Evolutionary conservation across 2,797 vertebrate species (phyloP).

Genomic region (Bradypodion ventrale): DNA sequence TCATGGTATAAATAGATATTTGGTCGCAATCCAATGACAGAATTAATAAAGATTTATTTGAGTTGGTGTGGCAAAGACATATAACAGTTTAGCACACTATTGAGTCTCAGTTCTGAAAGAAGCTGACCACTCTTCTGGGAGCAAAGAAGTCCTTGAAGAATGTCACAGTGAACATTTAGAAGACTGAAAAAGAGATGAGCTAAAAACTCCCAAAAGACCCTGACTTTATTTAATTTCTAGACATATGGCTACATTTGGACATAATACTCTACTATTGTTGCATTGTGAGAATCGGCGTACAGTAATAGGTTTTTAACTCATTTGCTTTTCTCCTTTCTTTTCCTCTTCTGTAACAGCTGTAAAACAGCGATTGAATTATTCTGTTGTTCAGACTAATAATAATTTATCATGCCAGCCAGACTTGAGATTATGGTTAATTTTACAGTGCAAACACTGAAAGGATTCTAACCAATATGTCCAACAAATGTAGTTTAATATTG

Average conservation of each 20-base stretch:
- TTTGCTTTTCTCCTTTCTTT: background rate
- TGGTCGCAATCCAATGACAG: background rate
- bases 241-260: background rate
- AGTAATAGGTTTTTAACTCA: no score
- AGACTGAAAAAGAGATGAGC: background rate
- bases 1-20: slow-evolving; percentile 25
- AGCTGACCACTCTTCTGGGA: background rate
- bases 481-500: background rate
- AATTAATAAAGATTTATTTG: background rate
- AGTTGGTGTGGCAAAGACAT: background rate
- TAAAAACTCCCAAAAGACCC: background rate
- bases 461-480: background rate
- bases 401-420: background rate
- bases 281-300: background rate
- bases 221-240: background rate
- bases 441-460: background rate
- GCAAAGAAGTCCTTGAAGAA: background rate
- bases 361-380: background rate
- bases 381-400: background rate
- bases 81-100: no score
- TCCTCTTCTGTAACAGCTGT: background rate
- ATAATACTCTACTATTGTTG: background rate
- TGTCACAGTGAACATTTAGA: background rate
- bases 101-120: background rate
- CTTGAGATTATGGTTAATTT: background rate